Base-by-base conservation (phyloP, 2,888 invertebrate species). In the Teleiodes luculella region DNA sequence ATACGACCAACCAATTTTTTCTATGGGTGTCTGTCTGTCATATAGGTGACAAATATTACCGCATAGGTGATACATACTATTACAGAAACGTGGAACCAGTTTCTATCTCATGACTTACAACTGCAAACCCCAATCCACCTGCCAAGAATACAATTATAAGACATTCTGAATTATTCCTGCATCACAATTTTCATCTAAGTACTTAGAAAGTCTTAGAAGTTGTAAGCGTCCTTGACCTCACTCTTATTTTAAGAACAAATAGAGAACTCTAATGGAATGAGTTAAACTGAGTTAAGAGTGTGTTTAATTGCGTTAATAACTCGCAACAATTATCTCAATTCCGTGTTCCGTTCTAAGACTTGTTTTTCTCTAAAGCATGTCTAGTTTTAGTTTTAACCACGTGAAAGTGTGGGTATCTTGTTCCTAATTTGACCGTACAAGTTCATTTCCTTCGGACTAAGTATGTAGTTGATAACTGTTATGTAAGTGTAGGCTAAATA, bases 311-410 rank as follows among this genome's bases (percentile, higher is more conserved):
- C 31, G n/a, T 47, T 43, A 43, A 43, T 43, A 18, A 16, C 18
- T 39, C 43, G n/a, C 43, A 33, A 10, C 51, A 50, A 50, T 50
- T 36, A 50, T 54, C 54, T 52, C 36, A 45, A 20, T 47, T 57
- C 59, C 54, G 55, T 51, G 50, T 57, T 55, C 55, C 53, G 55
- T 43, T 28, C n/a, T n/a, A 16, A 53, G 52, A 56, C 58, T 31
- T 59, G 56, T 61, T 61, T 61, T 59, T 59, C 49, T 45, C 14
- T 30, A 35, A 36, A 36, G 3, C 37, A 8, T 20, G 51, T 53
- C 56, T 33, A 36, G 57, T 52, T 56, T 39, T 43, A n/a, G n/a
- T n/a, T n/a, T n/a, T n/a, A 43, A 20, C 20, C 24, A 28, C 18
- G 43, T 43, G 43, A 24, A 43, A 43, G 43, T 43, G 43, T 11